Percentiles rank a stretch among this genome's conserved stretches.
These are phyloP conservation scores for Boloria selene DNA, from an alignment of 2,888 invertebrate species.

Conservation along the genomic window DNA sequence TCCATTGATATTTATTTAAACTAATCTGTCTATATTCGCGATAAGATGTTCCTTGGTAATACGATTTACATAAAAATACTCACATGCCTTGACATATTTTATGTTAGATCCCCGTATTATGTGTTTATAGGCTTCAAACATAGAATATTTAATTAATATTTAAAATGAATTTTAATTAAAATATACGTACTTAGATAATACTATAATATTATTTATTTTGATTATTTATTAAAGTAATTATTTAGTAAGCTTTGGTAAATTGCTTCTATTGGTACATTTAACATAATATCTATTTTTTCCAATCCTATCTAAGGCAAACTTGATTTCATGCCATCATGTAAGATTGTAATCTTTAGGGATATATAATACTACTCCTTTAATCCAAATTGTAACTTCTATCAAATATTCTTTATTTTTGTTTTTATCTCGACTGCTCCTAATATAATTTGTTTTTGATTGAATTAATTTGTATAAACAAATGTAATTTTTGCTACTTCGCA, in stretches of 20 bases:
- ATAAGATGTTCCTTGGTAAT: too few relatives aligned
- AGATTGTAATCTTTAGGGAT: slow-evolving; percentile 1
- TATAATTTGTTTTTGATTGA: too few relatives aligned
- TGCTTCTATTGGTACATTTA: slow-evolving; percentile 5
- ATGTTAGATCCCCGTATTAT: too few relatives aligned
- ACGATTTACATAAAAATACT: too few relatives aligned
- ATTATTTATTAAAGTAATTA: neutral
- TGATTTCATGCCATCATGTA: neutral
- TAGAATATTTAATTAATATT: too few relatives aligned
- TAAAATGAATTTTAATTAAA: too few relatives aligned
- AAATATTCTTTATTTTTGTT: slow-evolving; percentile 2
- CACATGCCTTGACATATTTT: too few relatives aligned
- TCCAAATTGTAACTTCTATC: neutral
- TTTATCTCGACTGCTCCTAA: neutral
- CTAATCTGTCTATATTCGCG: too few relatives aligned
- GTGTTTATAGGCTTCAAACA: too few relatives aligned
- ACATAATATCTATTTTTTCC: neutral
- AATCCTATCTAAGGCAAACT: neutral
- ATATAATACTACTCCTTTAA: neutral
- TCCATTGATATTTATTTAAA: too few relatives aligned
- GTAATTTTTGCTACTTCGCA: slow-evolving; percentile 18
- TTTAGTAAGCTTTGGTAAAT: neutral
- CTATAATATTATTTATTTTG: neutral
- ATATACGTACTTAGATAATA: neutral
- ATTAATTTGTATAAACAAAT: slow-evolving; percentile 9